phyloP scores from a whole-genome alignment of 2,113 vertebrate species.

The Phainopepla nitens region DNA sequence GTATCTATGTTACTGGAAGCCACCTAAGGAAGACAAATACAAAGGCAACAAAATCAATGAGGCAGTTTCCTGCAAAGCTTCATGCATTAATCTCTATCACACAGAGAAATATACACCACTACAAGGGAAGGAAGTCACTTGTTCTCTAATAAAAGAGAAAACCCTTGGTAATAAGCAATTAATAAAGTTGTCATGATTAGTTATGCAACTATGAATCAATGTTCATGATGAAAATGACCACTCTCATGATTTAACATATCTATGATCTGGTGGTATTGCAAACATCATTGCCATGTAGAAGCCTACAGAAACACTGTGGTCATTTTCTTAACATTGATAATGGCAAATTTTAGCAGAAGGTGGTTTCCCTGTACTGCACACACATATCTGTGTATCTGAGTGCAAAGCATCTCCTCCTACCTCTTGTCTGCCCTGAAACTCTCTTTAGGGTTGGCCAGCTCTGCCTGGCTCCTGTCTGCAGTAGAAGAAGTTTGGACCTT shows the following conservation, averaged over 20 bases:
- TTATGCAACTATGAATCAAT: constrained; percentile 76
- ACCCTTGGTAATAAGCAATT: constrained; percentile 77
- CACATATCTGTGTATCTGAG: neutral
- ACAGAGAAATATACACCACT: constrained; percentile 67
- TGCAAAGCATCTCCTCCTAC: neutral
- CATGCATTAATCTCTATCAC: constrained; percentile 80
- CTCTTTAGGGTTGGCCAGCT: neutral
- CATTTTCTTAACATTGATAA: neutral
- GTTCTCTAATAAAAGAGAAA: constrained; percentile 81
- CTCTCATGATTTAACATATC: constrained; percentile 20
- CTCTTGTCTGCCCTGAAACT: neutral
- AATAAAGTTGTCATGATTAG: constrained; percentile 80
- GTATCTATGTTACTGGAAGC: constrained; percentile 76
- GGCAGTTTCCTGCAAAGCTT: constrained; percentile 77
- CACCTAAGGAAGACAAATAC: constrained; percentile 82
- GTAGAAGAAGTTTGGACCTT: neutral
- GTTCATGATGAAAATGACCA: constrained; percentile 64
- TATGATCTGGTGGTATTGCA: constrained; percentile 22
- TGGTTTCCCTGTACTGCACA: neutral
- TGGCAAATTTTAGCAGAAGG: neutral
- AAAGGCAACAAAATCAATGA: constrained; percentile 81
- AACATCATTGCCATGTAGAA: neutral
- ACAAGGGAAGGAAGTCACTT: constrained; percentile 75
- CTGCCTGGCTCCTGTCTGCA: neutral
- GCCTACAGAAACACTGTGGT: neutral